Evolutionary conservation across 2,113 vertebrate species (phyloP), one percentile per base, ranked within the genome.

Genomic region (Perca fluviatilis): DNA sequence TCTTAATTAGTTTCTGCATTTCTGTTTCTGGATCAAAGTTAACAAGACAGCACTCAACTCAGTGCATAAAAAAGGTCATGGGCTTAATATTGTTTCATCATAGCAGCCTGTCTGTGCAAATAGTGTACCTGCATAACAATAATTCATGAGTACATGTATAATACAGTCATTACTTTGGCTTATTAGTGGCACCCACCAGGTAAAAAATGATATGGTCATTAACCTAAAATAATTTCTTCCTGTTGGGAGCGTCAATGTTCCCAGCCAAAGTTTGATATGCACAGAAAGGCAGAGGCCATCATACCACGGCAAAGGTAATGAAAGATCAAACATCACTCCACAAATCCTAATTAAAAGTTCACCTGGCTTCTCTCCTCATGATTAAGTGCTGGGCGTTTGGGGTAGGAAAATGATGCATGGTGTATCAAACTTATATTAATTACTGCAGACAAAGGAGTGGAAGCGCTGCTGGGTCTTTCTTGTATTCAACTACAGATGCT

Each of bases 361-460:
- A 82, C 63, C 68, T 47, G 80, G 68, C 58, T 78, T 77, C 78
- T 74, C 56, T 82, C 76, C 18, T 71, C 50, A 64, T 91, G 88
- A 81, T 84, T 83, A 85, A 90, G 82, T 60, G 62, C 74, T 78
- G 70, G 83, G 71, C 66, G 40, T 83, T 54, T 79, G 60, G 49
- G 62, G 62, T 49, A 36, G 56, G 60, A 80, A 87, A 78, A 75
- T 84, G 83, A 92, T 89, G 78, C 54, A 93, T 87, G 81, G 85
- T 33, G 1, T 62, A 61, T 81, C 71, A 60, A 69, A 33, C 67
- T 67, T 60, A 40, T 49, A 87, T 85, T 88, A 88, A 89, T 89
- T 86, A 43, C 40, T 43, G 40, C 9, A 43, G 40, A 43, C 40
- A 43, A 43, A 43, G 40, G 40, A 43, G 10, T 43, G 40, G 10